Conservation (phyloP, 2,888 invertebrate species). For the Polymixis lichenea region DNA sequence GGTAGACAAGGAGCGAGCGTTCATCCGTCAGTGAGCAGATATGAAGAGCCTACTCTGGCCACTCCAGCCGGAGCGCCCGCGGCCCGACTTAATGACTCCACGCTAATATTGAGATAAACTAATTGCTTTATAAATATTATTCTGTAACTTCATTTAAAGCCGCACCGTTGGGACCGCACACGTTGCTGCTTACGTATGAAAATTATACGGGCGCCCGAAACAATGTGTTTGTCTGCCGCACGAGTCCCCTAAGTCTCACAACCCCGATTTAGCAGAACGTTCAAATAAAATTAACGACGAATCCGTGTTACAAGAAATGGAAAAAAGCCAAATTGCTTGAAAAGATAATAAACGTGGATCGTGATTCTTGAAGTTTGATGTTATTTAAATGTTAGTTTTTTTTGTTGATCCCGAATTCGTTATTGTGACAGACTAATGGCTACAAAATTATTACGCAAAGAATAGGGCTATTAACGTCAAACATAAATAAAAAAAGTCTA, state of each 20-base stretch:
- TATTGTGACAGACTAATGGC: conserved; percentile 53
- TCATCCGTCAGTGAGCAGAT: conserved; percentile 78
- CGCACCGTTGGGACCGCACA: conserved; percentile 73
- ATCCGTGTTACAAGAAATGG: conserved; percentile 46
- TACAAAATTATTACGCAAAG: conserved; percentile 31
- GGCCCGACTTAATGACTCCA: conserved; percentile 77
- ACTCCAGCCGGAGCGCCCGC: conserved; percentile 59
- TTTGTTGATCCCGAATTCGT: conserved; percentile 47
- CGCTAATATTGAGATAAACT: conserved; percentile 83
- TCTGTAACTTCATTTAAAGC: conserved; percentile 77
- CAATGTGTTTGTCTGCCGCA: conserved; percentile 43
- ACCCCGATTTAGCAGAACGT: conserved; percentile 49
- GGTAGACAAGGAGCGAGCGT: conserved; percentile 71
- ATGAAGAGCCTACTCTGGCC: conserved; percentile 70
- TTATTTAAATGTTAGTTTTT: conserved; percentile 43
- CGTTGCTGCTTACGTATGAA: conserved; percentile 65
- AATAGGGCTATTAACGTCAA: conserved; percentile 34
- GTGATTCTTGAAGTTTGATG: conserved; percentile 43
- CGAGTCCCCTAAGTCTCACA: conserved; percentile 35
- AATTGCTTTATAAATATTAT: conserved; percentile 83
- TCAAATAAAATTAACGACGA: conserved; percentile 55
- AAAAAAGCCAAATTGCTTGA: conserved; percentile 54
- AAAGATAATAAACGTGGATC: conserved; percentile 41
- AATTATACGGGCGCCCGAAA: conserved; percentile 59
- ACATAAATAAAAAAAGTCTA: conserved; percentile 19